Conservation (phyloP, 2,888 invertebrate species). For the Epinotia bilunana region DNA sequence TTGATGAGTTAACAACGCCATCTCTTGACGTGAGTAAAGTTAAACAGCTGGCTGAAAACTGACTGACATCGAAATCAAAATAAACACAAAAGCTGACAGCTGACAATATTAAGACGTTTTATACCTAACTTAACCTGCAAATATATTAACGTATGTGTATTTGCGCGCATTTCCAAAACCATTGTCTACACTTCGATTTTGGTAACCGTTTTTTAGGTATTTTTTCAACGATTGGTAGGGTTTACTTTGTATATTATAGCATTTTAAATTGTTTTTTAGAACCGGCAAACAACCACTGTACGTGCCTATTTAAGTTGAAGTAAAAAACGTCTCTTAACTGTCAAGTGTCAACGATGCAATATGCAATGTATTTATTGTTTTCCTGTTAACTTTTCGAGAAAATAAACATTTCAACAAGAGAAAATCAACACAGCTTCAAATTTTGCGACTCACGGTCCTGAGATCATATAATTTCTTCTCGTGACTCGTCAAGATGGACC, state of each 20-base stretch:
- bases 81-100: background rate
- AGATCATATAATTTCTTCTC: conserved; percentile 16
- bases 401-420: no score
- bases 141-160: background rate
- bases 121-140: background rate
- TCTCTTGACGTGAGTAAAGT: background rate
- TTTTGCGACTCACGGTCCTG: conserved; percentile 56
- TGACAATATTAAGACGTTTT: conserved; percentile 3
- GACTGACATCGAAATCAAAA: background rate
- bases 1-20: background rate
- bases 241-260: background rate
- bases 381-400: conserved; percentile 32
- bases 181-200: background rate
- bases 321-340: conserved; percentile 19
- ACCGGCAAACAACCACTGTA: background rate
- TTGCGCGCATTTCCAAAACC: background rate
- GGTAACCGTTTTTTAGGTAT: background rate
- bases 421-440: conserved; percentile 23
- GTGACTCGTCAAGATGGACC: conserved; percentile 59
- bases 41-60: background rate
- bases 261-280: background rate
- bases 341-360: conserved; percentile 1
- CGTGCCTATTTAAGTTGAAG: background rate
- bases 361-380: conserved; percentile 34
- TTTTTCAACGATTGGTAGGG: background rate